phyloP scores from a whole-genome alignment of 2,888 invertebrate species.

The Macroteleia sp. region DNA sequence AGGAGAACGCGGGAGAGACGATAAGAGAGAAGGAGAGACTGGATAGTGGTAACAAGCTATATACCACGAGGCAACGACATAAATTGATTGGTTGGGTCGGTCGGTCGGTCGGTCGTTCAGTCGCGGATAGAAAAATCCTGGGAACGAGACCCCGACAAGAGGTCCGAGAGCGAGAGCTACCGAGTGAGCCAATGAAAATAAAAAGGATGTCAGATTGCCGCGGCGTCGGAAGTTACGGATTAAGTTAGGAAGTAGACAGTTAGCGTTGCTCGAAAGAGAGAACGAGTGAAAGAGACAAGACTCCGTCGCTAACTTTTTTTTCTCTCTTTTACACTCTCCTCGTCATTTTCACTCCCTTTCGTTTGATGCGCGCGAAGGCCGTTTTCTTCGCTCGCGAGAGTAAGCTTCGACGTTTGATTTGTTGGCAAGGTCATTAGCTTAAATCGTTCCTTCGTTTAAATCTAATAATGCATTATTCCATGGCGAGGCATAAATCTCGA shows the following conservation, averaged over 20 bases:
- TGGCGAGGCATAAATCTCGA: slow-evolving; percentile 38
- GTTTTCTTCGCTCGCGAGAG: too few relatives aligned
- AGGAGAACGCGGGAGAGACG: slow-evolving; percentile 42
- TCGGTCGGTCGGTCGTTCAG: slow-evolving; percentile 70
- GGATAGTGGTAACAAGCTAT: slow-evolving; percentile 67
- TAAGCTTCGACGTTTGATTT: slow-evolving; percentile 12
- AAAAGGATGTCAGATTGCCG: slow-evolving; percentile 84
- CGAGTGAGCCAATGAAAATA: slow-evolving; percentile 82
- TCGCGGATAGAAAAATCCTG: slow-evolving; percentile 83
- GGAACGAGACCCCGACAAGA: slow-evolving; percentile 81
- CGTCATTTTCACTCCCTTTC: neutral
- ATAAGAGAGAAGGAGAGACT: slow-evolving; percentile 59
- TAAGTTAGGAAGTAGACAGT: slow-evolving; percentile 84
- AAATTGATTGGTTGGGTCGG: slow-evolving; percentile 83
- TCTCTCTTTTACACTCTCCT: slow-evolving; percentile 14
- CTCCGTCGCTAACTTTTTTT: slow-evolving; percentile 24
- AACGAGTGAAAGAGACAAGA: slow-evolving; percentile 61
- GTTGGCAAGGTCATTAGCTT: slow-evolving; percentile 24
- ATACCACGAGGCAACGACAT: slow-evolving; percentile 76
- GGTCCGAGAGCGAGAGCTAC: slow-evolving; percentile 68
- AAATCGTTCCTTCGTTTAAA: slow-evolving; percentile 26
- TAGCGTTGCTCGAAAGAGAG: slow-evolving; percentile 77
- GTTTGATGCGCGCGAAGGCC: neutral
- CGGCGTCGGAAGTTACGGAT: slow-evolving; percentile 84
- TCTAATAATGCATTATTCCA: slow-evolving; percentile 46